A percentile compares a stretch with the other conserved stretches of the same genome.
phyloP scores from a whole-genome alignment of 2,113 vertebrate genomes.

The Jaculus jaculus region DNA sequence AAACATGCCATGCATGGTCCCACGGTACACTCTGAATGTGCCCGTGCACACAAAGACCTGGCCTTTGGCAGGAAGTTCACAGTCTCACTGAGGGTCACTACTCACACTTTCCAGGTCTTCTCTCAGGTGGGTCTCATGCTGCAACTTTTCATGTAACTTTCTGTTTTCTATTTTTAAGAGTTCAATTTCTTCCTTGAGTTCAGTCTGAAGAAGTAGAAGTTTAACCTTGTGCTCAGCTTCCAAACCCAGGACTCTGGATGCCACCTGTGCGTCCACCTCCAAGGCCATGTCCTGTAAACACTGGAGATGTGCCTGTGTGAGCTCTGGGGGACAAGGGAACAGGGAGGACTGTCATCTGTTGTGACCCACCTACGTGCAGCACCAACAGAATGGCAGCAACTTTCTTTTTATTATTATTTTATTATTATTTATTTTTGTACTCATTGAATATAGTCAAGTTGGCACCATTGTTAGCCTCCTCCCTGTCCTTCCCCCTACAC shows the following conservation, averaged over 20 bases:
- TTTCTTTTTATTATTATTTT: no score
- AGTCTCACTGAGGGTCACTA: not conserved
- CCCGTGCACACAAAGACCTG: not conserved
- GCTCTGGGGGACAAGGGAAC: constrained; percentile 81
- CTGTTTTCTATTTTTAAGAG: constrained; percentile 83
- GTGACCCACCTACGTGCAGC: not conserved
- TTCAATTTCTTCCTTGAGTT: constrained; percentile 85
- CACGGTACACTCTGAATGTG: not conserved
- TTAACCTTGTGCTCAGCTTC: constrained; percentile 84
- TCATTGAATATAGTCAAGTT: no score
- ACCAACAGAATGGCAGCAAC: not conserved
- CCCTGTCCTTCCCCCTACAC: no score
- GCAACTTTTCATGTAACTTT: constrained; percentile 67
- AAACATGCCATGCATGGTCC: no score
- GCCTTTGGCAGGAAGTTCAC: not conserved
- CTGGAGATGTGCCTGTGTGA: constrained; percentile 80
- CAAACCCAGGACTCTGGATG: constrained; percentile 79
- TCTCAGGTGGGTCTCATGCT: constrained; percentile 77
- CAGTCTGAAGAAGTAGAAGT: constrained; percentile 69
- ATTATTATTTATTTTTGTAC: no score
- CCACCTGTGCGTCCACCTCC: constrained; percentile 86
- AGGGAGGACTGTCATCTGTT: not conserved
- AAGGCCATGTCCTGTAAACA: constrained; percentile 78
- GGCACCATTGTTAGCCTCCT: no score
- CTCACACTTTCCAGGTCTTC: constrained; percentile 83